phyloP scores from a whole-genome alignment of 2,888 invertebrate genomes.

The Perizoma flavofasciatum region DNA sequence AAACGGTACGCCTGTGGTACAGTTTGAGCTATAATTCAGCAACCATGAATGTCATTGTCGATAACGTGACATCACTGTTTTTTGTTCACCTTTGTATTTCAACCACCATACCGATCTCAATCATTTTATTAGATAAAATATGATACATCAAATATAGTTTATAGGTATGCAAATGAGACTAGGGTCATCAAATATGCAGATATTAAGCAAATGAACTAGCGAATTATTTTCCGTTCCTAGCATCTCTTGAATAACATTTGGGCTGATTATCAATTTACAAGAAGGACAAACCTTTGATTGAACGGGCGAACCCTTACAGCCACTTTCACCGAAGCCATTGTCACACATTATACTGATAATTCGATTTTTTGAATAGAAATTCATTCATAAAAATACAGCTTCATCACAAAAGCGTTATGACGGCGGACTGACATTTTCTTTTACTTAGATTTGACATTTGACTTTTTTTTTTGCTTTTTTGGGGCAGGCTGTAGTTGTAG shows the following conservation, averaged over 20 bases:
- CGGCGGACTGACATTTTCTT: constrained; percentile 49
- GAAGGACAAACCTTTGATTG: constrained; percentile 89
- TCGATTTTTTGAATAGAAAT: constrained; percentile 58
- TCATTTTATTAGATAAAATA: neutral
- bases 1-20: constrained; percentile 67
- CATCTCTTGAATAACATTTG: constrained; percentile 51
- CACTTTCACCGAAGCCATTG: constrained; percentile 96
- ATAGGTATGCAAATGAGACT: constrained; percentile 13
- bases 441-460: constrained; percentile 44
- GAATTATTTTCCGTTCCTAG: constrained; percentile 45
- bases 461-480: constrained; percentile 37
- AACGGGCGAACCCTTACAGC: constrained; percentile 96
- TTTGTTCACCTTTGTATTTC: constrained; percentile 71
- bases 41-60: constrained; percentile 83
- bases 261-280: constrained; percentile 35
- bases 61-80: constrained; percentile 77
- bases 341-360: constrained; percentile 80
- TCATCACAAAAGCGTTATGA: constrained; percentile 60
- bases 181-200: constrained; percentile 34
- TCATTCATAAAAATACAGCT: constrained; percentile 64
- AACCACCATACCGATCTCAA: constrained; percentile 3
- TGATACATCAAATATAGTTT: constrained; percentile 4
- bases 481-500: constrained; percentile 11
- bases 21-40: constrained; percentile 78
- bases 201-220: constrained; percentile 48